These are phyloP conservation scores for Nasalis larvatus DNA, from an alignment of 2,113 vertebrate genomes.

Conservation along the genomic window DNA sequence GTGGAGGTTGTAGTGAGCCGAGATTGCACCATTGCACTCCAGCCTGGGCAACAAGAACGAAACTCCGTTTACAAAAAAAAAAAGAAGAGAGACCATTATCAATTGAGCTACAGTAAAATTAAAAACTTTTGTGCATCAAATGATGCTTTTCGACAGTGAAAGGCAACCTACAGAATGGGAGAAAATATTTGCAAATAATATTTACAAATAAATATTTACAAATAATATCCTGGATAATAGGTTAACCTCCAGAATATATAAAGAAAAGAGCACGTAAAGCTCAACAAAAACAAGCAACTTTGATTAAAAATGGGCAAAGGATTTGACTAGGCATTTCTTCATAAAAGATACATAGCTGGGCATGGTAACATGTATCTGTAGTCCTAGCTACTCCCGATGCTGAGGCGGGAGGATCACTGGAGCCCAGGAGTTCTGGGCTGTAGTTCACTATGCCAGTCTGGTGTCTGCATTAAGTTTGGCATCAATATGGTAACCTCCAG, in stretches of 20 bases:
- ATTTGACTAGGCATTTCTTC: not conserved
- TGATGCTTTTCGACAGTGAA: not conserved
- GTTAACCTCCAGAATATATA: not conserved
- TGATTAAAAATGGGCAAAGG: not conserved
- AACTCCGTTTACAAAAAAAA: too few species aligned
- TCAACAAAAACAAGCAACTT: not conserved
- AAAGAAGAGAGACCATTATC: not conserved
- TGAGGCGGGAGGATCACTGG: not conserved
- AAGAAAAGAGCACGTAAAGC: not conserved
- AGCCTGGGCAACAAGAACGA: too few species aligned
- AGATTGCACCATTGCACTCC: too few species aligned
- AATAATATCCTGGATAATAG: not conserved
- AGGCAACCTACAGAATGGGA: not conserved
- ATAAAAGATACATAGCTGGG: not conserved
- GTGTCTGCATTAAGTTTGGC: not conserved
- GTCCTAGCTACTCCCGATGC: not conserved
- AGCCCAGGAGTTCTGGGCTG: not conserved
- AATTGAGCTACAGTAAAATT: not conserved
- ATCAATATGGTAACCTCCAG: not conserved
- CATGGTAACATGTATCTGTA: not conserved
- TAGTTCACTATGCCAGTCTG: not conserved
- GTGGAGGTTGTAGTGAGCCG: too few species aligned
- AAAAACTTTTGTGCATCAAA: not conserved
- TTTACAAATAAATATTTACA: not conserved
- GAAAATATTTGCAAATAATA: not conserved